Percentiles rank a stretch among this genome's conserved stretches.
phyloP scores from a whole-genome alignment of 2,113 vertebrate species.

The Accipiter cooperii region DNA sequence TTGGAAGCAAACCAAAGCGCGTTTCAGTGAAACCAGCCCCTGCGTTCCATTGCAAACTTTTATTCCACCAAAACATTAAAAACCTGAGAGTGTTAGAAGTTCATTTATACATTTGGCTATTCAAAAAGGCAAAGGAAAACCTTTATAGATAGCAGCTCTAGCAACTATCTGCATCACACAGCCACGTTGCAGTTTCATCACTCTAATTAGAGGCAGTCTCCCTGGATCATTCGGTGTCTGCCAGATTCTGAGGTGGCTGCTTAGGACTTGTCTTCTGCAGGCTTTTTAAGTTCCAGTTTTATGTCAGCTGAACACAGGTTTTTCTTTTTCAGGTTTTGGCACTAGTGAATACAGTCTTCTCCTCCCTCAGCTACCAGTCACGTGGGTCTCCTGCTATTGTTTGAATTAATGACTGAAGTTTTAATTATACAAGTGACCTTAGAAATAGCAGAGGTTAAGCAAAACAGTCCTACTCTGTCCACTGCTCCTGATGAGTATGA shows the following conservation, averaged over 20 bases:
- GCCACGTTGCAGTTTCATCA: not conserved
- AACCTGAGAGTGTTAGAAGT: not conserved
- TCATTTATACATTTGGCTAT: not conserved
- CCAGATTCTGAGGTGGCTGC: not conserved
- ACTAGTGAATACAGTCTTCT: not conserved
- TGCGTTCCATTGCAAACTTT: not conserved
- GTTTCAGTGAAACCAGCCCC: not conserved
- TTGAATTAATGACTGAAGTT: not conserved
- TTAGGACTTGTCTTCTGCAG: not conserved
- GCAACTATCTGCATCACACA: not conserved
- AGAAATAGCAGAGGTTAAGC: not conserved
- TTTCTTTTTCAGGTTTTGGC: not conserved
- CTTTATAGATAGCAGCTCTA: not conserved
- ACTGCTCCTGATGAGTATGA: not conserved
- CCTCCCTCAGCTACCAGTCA: not conserved
- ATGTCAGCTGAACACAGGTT: not conserved
- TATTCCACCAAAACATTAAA: not conserved
- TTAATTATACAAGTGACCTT: not conserved
- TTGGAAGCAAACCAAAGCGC: not conserved
- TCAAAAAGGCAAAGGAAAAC: not conserved
- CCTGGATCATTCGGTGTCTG: not conserved
- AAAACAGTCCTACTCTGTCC: not conserved
- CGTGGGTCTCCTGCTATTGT: not conserved
- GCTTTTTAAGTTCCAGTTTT: not conserved
- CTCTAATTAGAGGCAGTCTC: not conserved